A percentile compares a stretch with the other conserved stretches of the same genome.
phyloP scores from a whole-genome alignment of 2,888 invertebrate genomes.

The Orchestes rusci region DNA sequence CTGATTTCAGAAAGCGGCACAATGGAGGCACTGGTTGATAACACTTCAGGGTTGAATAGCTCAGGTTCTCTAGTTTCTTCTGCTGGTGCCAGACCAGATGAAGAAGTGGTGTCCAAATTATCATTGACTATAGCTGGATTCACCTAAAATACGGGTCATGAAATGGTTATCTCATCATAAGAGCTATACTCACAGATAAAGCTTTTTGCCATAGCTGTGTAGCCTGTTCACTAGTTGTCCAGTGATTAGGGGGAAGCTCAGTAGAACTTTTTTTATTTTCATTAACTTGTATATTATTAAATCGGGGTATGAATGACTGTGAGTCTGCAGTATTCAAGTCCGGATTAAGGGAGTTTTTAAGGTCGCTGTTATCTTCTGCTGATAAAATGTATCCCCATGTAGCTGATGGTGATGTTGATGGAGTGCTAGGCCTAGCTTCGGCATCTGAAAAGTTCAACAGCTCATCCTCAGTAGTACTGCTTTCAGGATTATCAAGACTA shows the following conservation, averaged over 20 bases:
- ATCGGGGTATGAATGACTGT: constrained; percentile 59
- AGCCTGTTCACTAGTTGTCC: constrained; percentile 43
- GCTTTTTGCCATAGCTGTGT: constrained; percentile 61
- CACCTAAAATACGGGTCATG: constrained; percentile 32
- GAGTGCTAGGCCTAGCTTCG: constrained; percentile 39
- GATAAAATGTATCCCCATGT: constrained; percentile 41
- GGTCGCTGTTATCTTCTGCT: constrained; percentile 18
- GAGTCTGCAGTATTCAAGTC: constrained; percentile 63
- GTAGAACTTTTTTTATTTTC: constrained; percentile 32
- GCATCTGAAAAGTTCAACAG: constrained; percentile 72
- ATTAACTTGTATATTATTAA: constrained; percentile 45
- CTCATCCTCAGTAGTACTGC: constrained; percentile 54
- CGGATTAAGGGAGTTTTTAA: constrained; percentile 35
- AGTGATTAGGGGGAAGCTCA: constrained; percentile 37
- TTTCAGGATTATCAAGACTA: constrained; percentile 34
- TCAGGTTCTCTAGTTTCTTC: constrained; percentile 26
- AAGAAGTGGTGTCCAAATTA: constrained; percentile 39
- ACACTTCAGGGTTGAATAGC: constrained; percentile 11
- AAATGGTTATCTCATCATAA: too few species aligned
- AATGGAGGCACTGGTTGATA: constrained; percentile 7
- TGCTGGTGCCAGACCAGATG: constrained; percentile 6
- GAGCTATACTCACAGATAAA: constrained; percentile 47
- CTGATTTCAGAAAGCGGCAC: constrained; percentile 33
- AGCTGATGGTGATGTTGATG: constrained; percentile 42
- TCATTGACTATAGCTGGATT: constrained; percentile 69